These are phyloP conservation scores for Gymnocheta viridis DNA, from an alignment of 2,888 invertebrate species.

Conservation along the genomic window DNA sequence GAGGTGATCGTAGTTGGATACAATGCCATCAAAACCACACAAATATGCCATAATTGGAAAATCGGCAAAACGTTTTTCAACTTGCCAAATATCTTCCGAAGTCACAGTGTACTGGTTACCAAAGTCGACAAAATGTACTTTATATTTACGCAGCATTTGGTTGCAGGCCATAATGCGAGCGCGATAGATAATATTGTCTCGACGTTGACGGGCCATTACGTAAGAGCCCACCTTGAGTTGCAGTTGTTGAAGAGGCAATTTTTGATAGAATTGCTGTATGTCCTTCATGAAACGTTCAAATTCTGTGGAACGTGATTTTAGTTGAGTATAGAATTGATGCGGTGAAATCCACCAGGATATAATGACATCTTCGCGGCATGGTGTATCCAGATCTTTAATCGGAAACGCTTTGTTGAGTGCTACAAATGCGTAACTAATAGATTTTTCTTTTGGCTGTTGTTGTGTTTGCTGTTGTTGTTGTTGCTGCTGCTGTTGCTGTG, in stretches of 20 bases:
- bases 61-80: constrained; percentile 86
- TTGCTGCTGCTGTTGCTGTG: constrained; percentile 6
- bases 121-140: constrained; percentile 89
- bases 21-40: constrained; percentile 86
- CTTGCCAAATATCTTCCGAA: constrained; percentile 86
- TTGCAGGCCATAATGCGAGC: constrained; percentile 85
- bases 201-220: constrained; percentile 87
- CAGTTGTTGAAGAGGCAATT: constrained; percentile 77
- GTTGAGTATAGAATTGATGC: constrained; percentile 87
- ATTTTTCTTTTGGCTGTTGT: constrained; percentile 41
- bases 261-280: constrained; percentile 87
- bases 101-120: constrained; percentile 87
- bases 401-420: constrained; percentile 83
- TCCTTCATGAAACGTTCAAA: constrained; percentile 88
- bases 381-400: constrained; percentile 83
- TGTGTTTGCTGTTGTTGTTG: constrained; percentile 9
- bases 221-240: constrained; percentile 84
- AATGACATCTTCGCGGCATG: constrained; percentile 84
- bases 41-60: constrained; percentile 88
- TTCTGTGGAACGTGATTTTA: constrained; percentile 83
- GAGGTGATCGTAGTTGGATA: constrained; percentile 83
- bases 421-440: constrained; percentile 81
- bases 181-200: constrained; percentile 88
- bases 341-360: constrained; percentile 91
- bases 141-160: constrained; percentile 84